Evolutionary conservation across 2,888 invertebrate species (phyloP).

Genomic region (Stenodema calcarata): DNA sequence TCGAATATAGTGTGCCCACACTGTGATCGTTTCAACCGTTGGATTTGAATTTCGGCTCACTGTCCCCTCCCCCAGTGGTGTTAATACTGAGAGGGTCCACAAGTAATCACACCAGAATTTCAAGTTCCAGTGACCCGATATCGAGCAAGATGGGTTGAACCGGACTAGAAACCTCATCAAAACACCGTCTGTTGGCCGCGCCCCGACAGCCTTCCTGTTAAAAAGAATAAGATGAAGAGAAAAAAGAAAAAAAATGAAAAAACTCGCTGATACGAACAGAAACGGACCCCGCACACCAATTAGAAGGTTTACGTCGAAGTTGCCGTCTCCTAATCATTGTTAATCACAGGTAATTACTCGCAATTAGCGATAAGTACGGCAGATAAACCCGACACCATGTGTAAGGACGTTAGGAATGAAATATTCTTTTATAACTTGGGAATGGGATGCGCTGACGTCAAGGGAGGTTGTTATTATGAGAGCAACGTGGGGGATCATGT

Average conservation of each 20-base stretch:
- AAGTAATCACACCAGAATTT: background rate
- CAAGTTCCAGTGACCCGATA: background rate
- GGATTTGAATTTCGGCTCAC: too few relatives aligned
- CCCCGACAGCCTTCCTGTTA: background rate
- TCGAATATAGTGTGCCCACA: too few relatives aligned
- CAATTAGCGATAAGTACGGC: conserved; percentile 18
- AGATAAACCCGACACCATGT: conserved; percentile 17
- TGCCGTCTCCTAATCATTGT: conserved; percentile 26
- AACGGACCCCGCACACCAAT: background rate
- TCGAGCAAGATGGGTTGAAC: background rate
- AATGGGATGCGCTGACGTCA: background rate
- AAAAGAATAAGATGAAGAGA: background rate
- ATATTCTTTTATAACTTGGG: conserved; percentile 17
- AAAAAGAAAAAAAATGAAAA: background rate
- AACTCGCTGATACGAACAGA: conserved; percentile 1
- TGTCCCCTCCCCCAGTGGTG: background rate
- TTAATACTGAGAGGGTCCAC: background rate
- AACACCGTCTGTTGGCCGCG: background rate
- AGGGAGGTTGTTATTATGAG: background rate
- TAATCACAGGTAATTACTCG: conserved; percentile 28
- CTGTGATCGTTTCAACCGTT: too few relatives aligned
- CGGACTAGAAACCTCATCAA: background rate
- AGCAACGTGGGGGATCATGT: background rate
- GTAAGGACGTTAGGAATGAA: background rate
- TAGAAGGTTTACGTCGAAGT: background rate